phyloP scores from a whole-genome alignment of 2,888 invertebrate species.

The Dromius quadrimaculatus region DNA sequence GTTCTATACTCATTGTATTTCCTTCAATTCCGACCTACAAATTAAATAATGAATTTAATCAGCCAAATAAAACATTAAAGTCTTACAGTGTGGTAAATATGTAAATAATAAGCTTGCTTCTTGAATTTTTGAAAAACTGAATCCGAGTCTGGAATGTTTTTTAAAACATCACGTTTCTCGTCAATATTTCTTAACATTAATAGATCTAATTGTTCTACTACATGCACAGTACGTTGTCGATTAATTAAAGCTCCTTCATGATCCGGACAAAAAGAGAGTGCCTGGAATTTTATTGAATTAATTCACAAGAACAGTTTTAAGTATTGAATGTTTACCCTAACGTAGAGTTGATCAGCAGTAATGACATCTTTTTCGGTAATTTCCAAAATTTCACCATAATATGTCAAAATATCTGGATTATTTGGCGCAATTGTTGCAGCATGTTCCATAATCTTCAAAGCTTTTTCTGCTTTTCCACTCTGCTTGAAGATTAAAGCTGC shows the following conservation, averaged over 20 bases:
- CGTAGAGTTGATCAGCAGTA: conserved; percentile 91
- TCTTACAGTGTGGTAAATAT: conserved; percentile 91
- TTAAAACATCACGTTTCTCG: conserved; percentile 83
- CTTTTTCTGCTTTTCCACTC: conserved; percentile 86
- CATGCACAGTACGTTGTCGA: conserved; percentile 85
- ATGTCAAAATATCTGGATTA: conserved; percentile 91
- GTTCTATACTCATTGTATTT: conserved; percentile 94
- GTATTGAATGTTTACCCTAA: conserved; percentile 63
- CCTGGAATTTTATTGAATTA: conserved; percentile 62
- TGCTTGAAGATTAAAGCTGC: conserved; percentile 88
- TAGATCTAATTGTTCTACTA: conserved; percentile 91
- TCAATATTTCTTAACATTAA: conserved; percentile 84
- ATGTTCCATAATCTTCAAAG: conserved; percentile 88
- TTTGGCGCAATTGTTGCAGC: conserved; percentile 91
- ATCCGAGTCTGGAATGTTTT: conserved; percentile 83
- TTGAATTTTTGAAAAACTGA: conserved; percentile 88
- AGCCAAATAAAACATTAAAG: background rate
- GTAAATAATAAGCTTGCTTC: conserved; percentile 94
- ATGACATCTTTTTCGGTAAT: conserved; percentile 86
- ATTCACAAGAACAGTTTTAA: background rate
- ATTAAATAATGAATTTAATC: conserved; percentile 18
- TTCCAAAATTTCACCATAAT: conserved; percentile 94
- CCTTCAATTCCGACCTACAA: conserved; percentile 88
- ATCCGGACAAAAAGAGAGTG: conserved; percentile 85
- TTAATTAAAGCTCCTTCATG: conserved; percentile 85